Evolutionary conservation across 2,888 invertebrate species (phyloP).

Genomic region (Caenorhabditis sp.): DNA sequence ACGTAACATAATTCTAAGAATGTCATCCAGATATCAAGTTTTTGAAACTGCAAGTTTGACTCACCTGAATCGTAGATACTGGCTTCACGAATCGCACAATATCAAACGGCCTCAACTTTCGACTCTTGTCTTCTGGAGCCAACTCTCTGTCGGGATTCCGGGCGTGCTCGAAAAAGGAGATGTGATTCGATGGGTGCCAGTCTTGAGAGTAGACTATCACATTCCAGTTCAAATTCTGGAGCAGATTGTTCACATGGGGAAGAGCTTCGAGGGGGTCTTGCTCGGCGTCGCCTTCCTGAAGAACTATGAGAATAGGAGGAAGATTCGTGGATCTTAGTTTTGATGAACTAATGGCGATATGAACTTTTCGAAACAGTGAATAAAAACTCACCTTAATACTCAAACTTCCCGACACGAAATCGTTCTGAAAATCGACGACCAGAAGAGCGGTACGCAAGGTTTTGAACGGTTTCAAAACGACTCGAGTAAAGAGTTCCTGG

Average conservation of each 20-base stretch:
- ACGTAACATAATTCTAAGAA: no score
- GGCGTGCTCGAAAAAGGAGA: slow-evolving; percentile 94
- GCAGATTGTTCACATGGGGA: slow-evolving; percentile 75
- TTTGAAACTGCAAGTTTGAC: no score
- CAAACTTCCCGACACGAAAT: slow-evolving; percentile 95
- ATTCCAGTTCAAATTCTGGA: slow-evolving; percentile 70
- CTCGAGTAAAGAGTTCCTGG: slow-evolving; percentile 47
- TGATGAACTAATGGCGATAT: no score
- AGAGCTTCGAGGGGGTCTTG: slow-evolving; percentile 80
- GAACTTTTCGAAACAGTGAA: no score
- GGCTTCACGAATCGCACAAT: slow-evolving; percentile 94
- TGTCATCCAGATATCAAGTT: no score
- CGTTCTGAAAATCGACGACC: slow-evolving; percentile 97
- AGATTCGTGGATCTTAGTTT: no score
- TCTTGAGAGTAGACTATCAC: slow-evolving; percentile 89
- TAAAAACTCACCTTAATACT: slow-evolving; percentile 89
- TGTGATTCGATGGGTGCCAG: slow-evolving; percentile 97
- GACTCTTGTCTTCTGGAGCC: slow-evolving; percentile 72
- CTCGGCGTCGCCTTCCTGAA: slow-evolving; percentile 77
- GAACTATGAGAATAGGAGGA: background rate
- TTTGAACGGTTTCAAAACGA: slow-evolving; percentile 63
- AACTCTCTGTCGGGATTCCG: slow-evolving; percentile 77
- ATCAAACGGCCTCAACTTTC: slow-evolving; percentile 87
- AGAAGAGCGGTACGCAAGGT: slow-evolving; percentile 87
- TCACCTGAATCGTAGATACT: slow-evolving; percentile 83